Evolutionary conservation across 2,888 invertebrate species (phyloP), one percentile per base, ranked within the genome.

Genomic region (Prostheceraeus crozeri): DNA sequence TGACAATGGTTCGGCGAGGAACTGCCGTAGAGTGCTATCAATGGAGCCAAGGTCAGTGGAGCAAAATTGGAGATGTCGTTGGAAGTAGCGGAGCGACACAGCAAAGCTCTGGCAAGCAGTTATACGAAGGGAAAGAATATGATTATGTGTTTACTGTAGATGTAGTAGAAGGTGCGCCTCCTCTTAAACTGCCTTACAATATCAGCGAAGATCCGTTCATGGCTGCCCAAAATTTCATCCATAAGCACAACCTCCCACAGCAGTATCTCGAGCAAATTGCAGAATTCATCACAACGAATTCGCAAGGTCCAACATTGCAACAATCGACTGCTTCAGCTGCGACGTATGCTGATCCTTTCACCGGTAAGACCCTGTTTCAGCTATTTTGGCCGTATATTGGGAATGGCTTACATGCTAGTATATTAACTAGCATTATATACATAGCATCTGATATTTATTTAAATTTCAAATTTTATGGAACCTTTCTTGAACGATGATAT

Each of bases 111-210:
- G 86, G 85, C 23, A 89, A 87, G 76, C 84, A 84, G 3, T 78
- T 86, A 69, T 83, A 82, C 71, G 85, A 90, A 71, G 93, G 93
- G 67, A 84, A 86, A 80, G 85, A 88, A 70, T 96, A 91, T 72
- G 96, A 96, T 78, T 93, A 83, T 77, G 91, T 94, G 27, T 94
- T 96, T 75, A 85, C 84, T 65, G 89, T 96, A n/a, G 93, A 93
- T 69, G 85, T 94, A 58, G 87, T 90, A 70, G 91, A 91, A 70
- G 88, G 86, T 1, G 83, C 83, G 51, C 87, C 88, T 0, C 83
- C 89, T 0, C 79, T 93, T 16, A 90, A 94, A 74, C 79, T 96
- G 64, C 91, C 93, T 0, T 96, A 85, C 74, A 91, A 96, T 76
- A 82, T 81, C 62, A 83, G 82, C 19, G 88, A 96, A 66, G 91